Base-by-base conservation (phyloP, 2,888 invertebrate species). In the Patella caerulea region DNA sequence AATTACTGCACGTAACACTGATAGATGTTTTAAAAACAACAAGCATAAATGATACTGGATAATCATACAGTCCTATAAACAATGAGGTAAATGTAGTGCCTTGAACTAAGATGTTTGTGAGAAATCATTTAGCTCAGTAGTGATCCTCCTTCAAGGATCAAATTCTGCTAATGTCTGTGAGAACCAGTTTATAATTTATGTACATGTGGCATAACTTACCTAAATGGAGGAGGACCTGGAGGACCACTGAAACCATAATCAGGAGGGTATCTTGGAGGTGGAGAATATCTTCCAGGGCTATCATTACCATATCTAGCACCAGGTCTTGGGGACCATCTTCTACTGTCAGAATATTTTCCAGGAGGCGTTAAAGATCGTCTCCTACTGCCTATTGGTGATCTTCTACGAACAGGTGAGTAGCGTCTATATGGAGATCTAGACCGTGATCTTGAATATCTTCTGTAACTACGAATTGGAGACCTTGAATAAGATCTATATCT, bases 341-440 rank as follows among this genome's bases (percentile, higher is more conserved):
- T 17, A 73, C 45, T 45, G 3, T 45, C 45, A 45, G 45, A 5
- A 45, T 45, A 9, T 9, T 45, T 45, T 45, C 59, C 45, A 45
- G 24, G 12, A 12, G 65, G 65, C 11, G 65, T 65, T 24, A 65
- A 75, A 7, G 75, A 70, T 53, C 79, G 72, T 15, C 69, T 34
- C 74, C 74, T 72, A 72, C 78, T 75, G 34, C 70, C 73, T 24
- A 59, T n/a, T 34, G 74, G 71, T 53, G 69, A 74, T 14, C 72
- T 34, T 53, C 29, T 45, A n/a, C 71, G 19, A 24, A 15, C n/a
- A 15, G 77, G 53, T 7, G 75, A 75, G 19, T 45, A 59, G n/a
- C 74, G 70, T 71, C 78, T 74, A 24, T 59, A 65, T 12, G 78
- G 78, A 73, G 75, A 72, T 70, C 69, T 75, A 17, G 78, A 78